A percentile compares a stretch with the other conserved stretches of the same genome.
These are phyloP conservation scores for Epizoanthus fatuus DNA, from an alignment of 92 coral and sea anemone species.

Conservation along the genomic window DNA sequence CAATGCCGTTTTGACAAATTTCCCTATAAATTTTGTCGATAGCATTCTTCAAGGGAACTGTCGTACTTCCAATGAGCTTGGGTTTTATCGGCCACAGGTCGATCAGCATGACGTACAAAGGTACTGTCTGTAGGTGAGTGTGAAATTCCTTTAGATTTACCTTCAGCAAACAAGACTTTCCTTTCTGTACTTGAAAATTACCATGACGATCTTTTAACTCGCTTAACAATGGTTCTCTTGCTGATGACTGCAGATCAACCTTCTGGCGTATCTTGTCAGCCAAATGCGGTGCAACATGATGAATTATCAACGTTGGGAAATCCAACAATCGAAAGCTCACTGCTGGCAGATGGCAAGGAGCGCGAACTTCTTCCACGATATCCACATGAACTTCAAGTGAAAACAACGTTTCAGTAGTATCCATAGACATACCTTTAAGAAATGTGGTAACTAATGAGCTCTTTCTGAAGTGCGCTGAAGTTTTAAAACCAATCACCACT, in stretches of 20 bases:
- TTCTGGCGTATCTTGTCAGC: slow-evolving; percentile 81
- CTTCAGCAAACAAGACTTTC: slow-evolving; percentile 94
- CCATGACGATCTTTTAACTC: slow-evolving; percentile 84
- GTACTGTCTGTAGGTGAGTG: slow-evolving; percentile 77
- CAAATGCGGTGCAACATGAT: slow-evolving; percentile 68
- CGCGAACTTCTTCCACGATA: slow-evolving; percentile 71
- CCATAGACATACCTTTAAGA: too few relatives aligned
- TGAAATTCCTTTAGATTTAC: slow-evolving; percentile 67
- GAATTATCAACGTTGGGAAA: slow-evolving; percentile 90
- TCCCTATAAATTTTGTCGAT: slow-evolving; percentile 73
- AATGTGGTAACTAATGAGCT: too few relatives aligned
- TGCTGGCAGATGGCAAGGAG: slow-evolving; percentile 84
- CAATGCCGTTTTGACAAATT: slow-evolving; percentile 75
- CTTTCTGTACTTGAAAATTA: slow-evolving; percentile 77
- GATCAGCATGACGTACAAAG: slow-evolving; percentile 91
- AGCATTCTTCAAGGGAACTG: slow-evolving; percentile 74
- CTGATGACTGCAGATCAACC: slow-evolving; percentile 55
- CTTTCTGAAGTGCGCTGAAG: too few relatives aligned
- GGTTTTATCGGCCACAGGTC: slow-evolving; percentile 88
- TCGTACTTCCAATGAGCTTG: slow-evolving; percentile 85
- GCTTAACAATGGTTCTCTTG: slow-evolving; percentile 49
- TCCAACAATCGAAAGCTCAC: slow-evolving; percentile 94
- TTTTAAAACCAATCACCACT: too few relatives aligned
- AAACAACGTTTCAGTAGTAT: slow-evolving; percentile 86
- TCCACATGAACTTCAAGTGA: slow-evolving; percentile 95